These are phyloP conservation scores for Heliconius erato DNA, from an alignment of 2,888 invertebrate genomes.

Conservation along the genomic window DNA sequence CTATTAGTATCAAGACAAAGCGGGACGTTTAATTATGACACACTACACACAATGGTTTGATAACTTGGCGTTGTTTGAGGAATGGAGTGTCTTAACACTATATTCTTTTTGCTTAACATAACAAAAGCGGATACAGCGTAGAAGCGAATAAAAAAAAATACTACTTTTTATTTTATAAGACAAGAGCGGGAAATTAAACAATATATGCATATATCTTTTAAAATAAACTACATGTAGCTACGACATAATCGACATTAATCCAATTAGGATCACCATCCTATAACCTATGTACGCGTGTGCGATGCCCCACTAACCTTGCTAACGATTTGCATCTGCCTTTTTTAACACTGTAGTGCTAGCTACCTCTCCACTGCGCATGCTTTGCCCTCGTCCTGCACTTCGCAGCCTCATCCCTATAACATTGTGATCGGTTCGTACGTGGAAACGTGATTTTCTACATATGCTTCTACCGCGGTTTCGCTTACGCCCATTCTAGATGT, in stretches of 20 bases:
- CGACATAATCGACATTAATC: not conserved
- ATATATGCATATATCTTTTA: too few species aligned
- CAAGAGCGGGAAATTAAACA: not conserved
- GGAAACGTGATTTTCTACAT: not conserved
- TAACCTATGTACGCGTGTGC: conserved; percentile 21
- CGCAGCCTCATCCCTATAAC: not conserved
- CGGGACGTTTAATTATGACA: too few species aligned
- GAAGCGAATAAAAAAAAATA: not conserved
- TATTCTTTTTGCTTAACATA: not conserved
- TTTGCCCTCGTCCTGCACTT: conserved; percentile 12
- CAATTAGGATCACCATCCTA: not conserved
- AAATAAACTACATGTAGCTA: not conserved
- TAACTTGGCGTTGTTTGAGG: not conserved
- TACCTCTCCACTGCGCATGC: conserved; percentile 30
- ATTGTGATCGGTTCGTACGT: not conserved
- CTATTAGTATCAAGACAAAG: too few species aligned
- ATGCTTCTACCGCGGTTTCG: not conserved
- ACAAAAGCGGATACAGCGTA: not conserved
- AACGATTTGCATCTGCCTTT: conserved; percentile 22
- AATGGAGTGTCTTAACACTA: not conserved
- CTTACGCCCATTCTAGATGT: not conserved
- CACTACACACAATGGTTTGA: not conserved
- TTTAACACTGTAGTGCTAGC: conserved; percentile 8
- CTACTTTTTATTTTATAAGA: not conserved
- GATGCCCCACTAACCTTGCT: conserved; percentile 23